Evolutionary conservation across 2,113 vertebrate species (phyloP).

Genomic region (Tetrao urogallus): DNA sequence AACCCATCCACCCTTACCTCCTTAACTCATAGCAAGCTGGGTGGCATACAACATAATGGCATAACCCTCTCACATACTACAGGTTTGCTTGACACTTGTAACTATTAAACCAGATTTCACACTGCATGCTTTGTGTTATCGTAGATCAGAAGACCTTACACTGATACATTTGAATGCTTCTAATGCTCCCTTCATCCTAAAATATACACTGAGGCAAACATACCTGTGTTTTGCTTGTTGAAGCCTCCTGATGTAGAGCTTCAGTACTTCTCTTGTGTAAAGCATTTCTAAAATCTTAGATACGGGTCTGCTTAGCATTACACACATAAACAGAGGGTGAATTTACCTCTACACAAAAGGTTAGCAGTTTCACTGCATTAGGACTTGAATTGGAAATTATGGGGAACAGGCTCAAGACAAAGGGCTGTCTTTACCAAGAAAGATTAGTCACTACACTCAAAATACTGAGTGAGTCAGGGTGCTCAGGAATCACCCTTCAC

Average conservation of each 20-base stretch:
- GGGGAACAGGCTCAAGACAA: not conserved
- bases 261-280: not conserved
- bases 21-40: constrained; percentile 5
- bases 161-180: not conserved
- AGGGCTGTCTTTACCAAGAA: not conserved
- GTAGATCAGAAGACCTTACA: not conserved
- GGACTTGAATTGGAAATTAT: not conserved
- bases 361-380: not conserved
- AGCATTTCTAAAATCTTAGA: not conserved
- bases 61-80: fast-evolving
- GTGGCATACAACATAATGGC: not conserved
- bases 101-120: not conserved
- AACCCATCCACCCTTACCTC: not conserved
- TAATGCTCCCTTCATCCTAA: not conserved
- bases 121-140: not conserved
- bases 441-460: not conserved
- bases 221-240: not conserved
- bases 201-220: not conserved
- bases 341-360: not conserved
- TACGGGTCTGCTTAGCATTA: constrained; percentile 13
- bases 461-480: not conserved
- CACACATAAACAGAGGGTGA: not conserved
- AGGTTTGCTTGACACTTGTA: not conserved
- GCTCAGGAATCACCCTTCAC: not conserved
- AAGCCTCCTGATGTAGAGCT: not conserved